Base-by-base conservation (phyloP, 2,888 invertebrate species). In the Notocelia uddmanniana region DNA sequence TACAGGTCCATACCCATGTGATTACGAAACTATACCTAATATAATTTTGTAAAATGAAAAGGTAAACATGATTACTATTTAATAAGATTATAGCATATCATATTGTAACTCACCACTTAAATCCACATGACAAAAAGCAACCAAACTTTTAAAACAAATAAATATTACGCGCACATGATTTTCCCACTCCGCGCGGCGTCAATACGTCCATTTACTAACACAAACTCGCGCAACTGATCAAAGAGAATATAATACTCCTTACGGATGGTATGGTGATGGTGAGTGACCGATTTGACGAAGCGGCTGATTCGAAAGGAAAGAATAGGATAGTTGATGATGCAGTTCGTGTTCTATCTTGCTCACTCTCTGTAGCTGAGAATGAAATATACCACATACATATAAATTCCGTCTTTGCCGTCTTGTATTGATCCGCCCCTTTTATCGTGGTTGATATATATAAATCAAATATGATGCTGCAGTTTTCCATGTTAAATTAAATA, bases 381-480 rank as follows among this genome's bases (percentile, higher is more conserved):
- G 82, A 80, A 83, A 84, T 58, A 45, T 13, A 15, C 15, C 11
- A 34, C 2, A 34, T 34, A 82, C 80, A 78, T 70, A 77, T 80
- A 86, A 81, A 1, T 75, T 79, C 66, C 76, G 55, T 89, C 88
- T 85, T 85, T 82, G 26, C 88, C 82, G 62, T 75, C 76, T 75
- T 73, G 75, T 90, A 91, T 91, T 86, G 90, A 91, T 85, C 88
- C 81, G 82, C 82, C 83, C 82, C 73, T 81, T 80, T 86, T 54
- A 50, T 26, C 8, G 45, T 45, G 15, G 45, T 41, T 41, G 15
- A 0, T 41, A 13, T 15, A 6, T 13, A n/a, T 45, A 45, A 6
- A 5, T n/a, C 45, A n/a, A 45, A 45, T 45, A 15, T 41, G 15
- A 45, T 45, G 45, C 45, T 45, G 45, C n/a, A n/a, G n/a, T 45